Conservation (phyloP, 1,140 invertebrate species). For the Protaetia brevitarsis region DNA sequence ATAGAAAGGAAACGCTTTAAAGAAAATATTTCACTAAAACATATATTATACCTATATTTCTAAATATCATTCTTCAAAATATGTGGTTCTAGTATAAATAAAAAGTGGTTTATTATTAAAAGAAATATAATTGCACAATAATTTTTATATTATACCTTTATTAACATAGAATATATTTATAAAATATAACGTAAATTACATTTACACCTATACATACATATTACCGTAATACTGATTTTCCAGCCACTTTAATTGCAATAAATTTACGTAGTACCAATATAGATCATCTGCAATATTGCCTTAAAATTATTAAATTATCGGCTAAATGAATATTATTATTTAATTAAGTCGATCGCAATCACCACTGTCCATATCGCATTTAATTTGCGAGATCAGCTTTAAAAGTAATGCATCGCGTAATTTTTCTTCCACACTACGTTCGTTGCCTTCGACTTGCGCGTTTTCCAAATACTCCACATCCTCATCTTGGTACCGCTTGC, state of each 20-base stretch:
- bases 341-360: neutral
- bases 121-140: neutral
- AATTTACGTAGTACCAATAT: conserved; percentile 19
- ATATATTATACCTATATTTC: too few species aligned
- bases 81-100: too few species aligned
- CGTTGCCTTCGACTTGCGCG: neutral
- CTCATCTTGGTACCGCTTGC: conserved; percentile 7
- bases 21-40: too few species aligned
- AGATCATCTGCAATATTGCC: conserved; percentile 21
- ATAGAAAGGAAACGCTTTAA: too few species aligned
- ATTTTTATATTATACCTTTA: conserved; percentile 15
- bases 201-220: neutral
- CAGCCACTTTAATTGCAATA: conserved; percentile 23
- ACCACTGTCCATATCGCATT: neutral
- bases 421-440: neutral
- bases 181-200: conserved; percentile 24
- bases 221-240: conserved; percentile 21
- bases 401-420: neutral
- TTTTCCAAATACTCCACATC: neutral
- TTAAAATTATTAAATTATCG: conserved; percentile 16
- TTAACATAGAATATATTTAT: conserved; percentile 22
- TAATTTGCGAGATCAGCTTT: conserved; percentile 4
- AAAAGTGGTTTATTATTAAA: too few species aligned
- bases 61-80: too few species aligned
- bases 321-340: neutral